phyloP scores from a whole-genome alignment of 2,888 invertebrate genomes.

The Malachius bipustulatus region DNA sequence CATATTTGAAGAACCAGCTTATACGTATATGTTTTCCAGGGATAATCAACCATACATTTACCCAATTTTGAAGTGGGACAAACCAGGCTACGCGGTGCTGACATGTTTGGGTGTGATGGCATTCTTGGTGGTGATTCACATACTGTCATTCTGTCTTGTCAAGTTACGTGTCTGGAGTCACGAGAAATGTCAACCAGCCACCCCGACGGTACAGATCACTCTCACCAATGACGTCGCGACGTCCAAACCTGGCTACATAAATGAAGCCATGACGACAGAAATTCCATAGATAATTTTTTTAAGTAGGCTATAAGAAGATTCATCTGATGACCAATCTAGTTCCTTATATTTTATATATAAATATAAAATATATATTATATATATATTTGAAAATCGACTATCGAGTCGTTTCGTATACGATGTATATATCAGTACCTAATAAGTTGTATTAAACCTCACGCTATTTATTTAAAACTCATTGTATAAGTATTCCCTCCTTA shows the following conservation, averaged over 20 bases:
- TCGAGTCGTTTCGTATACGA: too few species aligned
- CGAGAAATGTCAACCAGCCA: slow-evolving; percentile 15
- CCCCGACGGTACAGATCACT: slow-evolving; percentile 8
- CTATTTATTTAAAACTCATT: too few species aligned
- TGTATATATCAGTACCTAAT: too few species aligned
- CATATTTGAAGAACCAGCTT: neutral
- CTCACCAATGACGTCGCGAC: slow-evolving; percentile 14
- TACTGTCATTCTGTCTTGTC: slow-evolving; percentile 43
- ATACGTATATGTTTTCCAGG: slow-evolving; percentile 34
- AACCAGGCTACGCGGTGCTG: slow-evolving; percentile 45
- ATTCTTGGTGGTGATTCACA: slow-evolving; percentile 49
- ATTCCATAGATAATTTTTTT: slow-evolving; percentile 16
- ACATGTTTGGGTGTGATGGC: slow-evolving; percentile 47
- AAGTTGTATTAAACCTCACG: too few species aligned
- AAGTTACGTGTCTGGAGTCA: slow-evolving; percentile 28
- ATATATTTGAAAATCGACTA: slow-evolving; percentile 4
- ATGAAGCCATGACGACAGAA: slow-evolving; percentile 24
- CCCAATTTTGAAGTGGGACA: slow-evolving; percentile 63
- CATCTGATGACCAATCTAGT: too few species aligned
- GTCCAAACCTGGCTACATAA: slow-evolving; percentile 20
- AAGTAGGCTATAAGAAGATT: neutral
- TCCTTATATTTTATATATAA: slow-evolving; percentile 10
- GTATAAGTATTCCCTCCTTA: too few species aligned
- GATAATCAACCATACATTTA: slow-evolving; percentile 56
- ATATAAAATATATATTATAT: slow-evolving; percentile 8